Evolutionary conservation across 2,113 vertebrate species (phyloP).

Genomic region (Hippocampus guttulatus): DNA sequence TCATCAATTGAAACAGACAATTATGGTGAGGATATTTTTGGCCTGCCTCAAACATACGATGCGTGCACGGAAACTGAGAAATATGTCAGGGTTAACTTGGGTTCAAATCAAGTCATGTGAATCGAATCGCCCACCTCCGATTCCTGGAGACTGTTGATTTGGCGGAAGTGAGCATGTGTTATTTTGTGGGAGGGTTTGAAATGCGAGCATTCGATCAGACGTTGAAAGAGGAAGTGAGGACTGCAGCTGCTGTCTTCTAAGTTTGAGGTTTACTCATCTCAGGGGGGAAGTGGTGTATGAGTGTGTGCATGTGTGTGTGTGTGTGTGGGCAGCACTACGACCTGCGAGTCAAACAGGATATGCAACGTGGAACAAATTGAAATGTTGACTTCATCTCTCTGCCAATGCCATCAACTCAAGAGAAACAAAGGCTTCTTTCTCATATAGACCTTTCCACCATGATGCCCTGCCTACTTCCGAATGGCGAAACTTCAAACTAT

Average conservation of each 20-base stretch:
- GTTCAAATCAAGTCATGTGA: neutral
- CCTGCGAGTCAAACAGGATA: constrained; percentile 70
- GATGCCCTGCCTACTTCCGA: too few relatives aligned
- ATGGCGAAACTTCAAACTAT: too few relatives aligned
- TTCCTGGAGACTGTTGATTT: neutral
- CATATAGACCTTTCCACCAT: too few relatives aligned
- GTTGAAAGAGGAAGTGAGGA: constrained; percentile 37
- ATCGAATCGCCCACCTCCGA: neutral
- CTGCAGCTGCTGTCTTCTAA: constrained; percentile 46
- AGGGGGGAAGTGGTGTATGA: constrained; percentile 64
- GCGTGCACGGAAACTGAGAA: too few relatives aligned
- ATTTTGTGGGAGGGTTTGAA: neutral
- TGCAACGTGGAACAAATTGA: constrained; percentile 41
- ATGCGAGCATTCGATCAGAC: constrained; percentile 26
- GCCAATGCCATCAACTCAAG: too few relatives aligned
- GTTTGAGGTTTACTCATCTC: constrained; percentile 61
- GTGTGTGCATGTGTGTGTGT: neutral
- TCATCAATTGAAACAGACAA: too few relatives aligned
- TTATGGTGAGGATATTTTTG: too few relatives aligned
- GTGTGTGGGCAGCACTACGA: constrained; percentile 43
- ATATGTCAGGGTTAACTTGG: too few relatives aligned
- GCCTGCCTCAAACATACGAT: too few relatives aligned
- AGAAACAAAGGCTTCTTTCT: too few relatives aligned
- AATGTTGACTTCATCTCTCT: neutral
- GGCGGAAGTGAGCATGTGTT: neutral